A percentile compares a stretch with the other conserved stretches of the same genome.
These are phyloP conservation scores for Zootermopsis nevadensis DNA, from an alignment of 2,888 invertebrate species.

Conservation along the genomic window DNA sequence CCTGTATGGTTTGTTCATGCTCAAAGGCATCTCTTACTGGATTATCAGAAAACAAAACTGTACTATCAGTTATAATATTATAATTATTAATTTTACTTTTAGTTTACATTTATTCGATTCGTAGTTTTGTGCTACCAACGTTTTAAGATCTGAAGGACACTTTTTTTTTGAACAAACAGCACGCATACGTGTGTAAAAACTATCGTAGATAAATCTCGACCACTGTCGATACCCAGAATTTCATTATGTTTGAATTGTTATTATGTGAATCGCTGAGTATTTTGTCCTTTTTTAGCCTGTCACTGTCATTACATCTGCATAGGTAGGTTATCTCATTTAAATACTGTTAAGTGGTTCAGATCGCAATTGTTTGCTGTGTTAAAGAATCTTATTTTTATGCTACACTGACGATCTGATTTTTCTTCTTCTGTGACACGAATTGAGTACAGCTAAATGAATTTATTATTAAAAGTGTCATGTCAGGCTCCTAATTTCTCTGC, in stretches of 20 bases:
- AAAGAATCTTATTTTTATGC: neutral
- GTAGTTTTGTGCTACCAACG: conserved; percentile 4
- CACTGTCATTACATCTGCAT: neutral
- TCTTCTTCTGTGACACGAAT: neutral
- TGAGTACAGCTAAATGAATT: neutral
- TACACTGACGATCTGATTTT: conserved; percentile 19
- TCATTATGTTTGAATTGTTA: conserved; percentile 2
- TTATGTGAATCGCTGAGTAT: neutral
- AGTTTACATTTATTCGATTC: conserved; percentile 23
- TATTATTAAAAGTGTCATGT: neutral
- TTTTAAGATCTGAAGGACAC: conserved; percentile 11
- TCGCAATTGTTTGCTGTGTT: neutral
- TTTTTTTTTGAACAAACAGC: neutral
- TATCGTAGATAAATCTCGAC: neutral
- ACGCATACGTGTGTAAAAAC: neutral
- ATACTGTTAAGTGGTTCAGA: neutral
- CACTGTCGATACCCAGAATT: conserved; percentile 4
- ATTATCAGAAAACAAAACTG: conserved; percentile 26
- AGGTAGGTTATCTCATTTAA: neutral
- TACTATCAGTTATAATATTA: conserved; percentile 33
- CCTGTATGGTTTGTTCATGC: conserved; percentile 42
- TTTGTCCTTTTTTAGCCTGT: neutral
- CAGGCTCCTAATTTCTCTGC: neutral
- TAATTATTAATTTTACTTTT: conserved; percentile 36
- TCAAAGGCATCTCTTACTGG: conserved; percentile 21